phyloP scores from a whole-genome alignment of 2,113 vertebrate species.

The Phaetusa simplex region DNA sequence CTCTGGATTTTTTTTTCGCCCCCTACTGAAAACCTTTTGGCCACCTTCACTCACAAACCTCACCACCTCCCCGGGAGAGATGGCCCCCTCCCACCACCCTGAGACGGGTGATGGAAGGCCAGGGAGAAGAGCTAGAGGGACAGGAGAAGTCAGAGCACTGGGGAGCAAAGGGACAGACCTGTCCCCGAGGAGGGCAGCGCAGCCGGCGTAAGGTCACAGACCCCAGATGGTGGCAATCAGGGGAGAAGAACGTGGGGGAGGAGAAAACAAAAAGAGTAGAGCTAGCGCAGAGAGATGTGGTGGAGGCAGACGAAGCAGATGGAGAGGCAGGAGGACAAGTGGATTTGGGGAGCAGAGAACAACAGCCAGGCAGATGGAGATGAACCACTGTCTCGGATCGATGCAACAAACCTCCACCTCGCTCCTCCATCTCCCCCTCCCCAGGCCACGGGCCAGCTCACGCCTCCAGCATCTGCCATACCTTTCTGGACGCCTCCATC shows the following conservation, averaged over 20 bases:
- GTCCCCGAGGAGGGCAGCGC: background rate
- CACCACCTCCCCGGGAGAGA: background rate
- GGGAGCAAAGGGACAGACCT: background rate
- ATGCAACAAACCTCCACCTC: background rate
- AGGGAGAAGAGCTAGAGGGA: background rate
- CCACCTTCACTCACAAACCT: background rate
- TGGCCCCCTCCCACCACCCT: background rate
- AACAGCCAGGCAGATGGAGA: background rate
- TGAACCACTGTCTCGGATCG: background rate
- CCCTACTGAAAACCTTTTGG: background rate
- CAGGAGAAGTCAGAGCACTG: background rate
- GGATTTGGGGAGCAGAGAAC: background rate
- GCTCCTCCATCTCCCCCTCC: background rate
- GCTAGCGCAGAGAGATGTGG: background rate
- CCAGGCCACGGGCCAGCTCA: background rate
- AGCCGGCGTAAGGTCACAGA: background rate
- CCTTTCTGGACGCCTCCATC: constrained; percentile 85
- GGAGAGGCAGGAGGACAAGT: background rate
- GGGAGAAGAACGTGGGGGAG: background rate
- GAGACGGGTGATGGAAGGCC: background rate
- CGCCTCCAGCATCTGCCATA: constrained; percentile 46
- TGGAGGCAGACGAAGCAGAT: background rate
- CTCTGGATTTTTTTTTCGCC: background rate
- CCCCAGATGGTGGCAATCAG: accelerated
- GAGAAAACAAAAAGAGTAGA: background rate